Percentiles rank a stretch among this genome's conserved stretches.
Evolutionary conservation across 2,888 invertebrate species (phyloP).

Genomic region (Venusia cambrica): DNA sequence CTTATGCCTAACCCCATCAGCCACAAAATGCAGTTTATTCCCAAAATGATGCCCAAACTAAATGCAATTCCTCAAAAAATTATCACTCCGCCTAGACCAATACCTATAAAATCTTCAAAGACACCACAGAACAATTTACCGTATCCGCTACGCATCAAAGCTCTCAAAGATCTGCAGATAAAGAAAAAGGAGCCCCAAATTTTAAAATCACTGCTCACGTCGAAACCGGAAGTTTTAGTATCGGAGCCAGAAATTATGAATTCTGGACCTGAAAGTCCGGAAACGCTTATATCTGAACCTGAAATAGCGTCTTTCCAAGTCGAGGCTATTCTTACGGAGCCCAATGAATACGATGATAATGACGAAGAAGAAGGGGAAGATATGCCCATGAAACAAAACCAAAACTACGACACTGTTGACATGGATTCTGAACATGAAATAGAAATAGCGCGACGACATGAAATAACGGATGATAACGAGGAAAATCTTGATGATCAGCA

Average conservation of each 20-base stretch:
- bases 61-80: slow-evolving; percentile 33
- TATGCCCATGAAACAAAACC: slow-evolving; percentile 51
- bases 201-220: slow-evolving; percentile 70
- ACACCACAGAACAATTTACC: slow-evolving; percentile 61
- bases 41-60: slow-evolving; percentile 51
- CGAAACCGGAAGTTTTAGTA: slow-evolving; percentile 70
- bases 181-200: slow-evolving; percentile 77
- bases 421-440: slow-evolving; percentile 77
- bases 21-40: slow-evolving; percentile 66
- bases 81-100: slow-evolving; percentile 59
- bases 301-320: slow-evolving; percentile 78
- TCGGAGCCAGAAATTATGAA: slow-evolving; percentile 74
- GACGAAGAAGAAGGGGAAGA: slow-evolving; percentile 51
- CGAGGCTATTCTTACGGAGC: slow-evolving; percentile 72
- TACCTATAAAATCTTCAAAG: slow-evolving; percentile 60
- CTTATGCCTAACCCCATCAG: slow-evolving; percentile 75
- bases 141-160: slow-evolving; percentile 73
- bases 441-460: slow-evolving; percentile 67
- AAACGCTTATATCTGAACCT: slow-evolving; percentile 75
- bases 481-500: slow-evolving; percentile 39
- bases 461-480: slow-evolving; percentile 37
- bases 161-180: slow-evolving; percentile 75
- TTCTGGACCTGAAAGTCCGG: slow-evolving; percentile 76
- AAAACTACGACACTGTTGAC: slow-evolving; percentile 70
- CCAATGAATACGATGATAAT: slow-evolving; percentile 57